Percentiles rank a stretch among this genome's conserved stretches.
phyloP scores from a whole-genome alignment of 2,797 vertebrate genomes.

The Fistularia tabacaria region DNA sequence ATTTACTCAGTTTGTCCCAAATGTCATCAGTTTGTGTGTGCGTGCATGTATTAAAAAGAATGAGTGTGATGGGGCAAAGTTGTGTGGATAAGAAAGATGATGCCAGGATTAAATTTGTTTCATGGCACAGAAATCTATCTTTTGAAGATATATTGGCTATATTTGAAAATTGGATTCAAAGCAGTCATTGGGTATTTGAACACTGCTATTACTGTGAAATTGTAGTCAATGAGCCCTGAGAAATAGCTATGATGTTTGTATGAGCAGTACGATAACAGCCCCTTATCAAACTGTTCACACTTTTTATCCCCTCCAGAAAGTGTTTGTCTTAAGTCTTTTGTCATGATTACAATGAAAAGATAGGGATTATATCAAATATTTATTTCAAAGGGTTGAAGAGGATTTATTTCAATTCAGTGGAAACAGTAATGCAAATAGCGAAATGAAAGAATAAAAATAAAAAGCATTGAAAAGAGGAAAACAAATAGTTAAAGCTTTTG shows the following conservation, averaged over 20 bases:
- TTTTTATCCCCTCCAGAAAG: too few species aligned
- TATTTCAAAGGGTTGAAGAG: too few species aligned
- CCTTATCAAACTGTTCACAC: too few species aligned
- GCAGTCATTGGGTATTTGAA: not conserved
- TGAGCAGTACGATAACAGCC: not conserved
- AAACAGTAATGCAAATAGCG: too few species aligned
- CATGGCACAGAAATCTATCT: not conserved
- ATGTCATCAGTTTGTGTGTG: constrained; percentile 59
- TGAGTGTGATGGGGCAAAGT: not conserved
- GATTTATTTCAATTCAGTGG: too few species aligned
- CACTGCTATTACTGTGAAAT: not conserved
- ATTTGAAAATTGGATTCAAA: too few species aligned
- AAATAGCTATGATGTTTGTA: constrained; percentile 4
- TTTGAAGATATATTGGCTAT: not conserved
- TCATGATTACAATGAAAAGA: too few species aligned
- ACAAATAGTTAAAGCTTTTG: too few species aligned
- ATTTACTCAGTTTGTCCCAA: constrained; percentile 77
- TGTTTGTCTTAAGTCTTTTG: too few species aligned
- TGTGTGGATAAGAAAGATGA: constrained; percentile 23
- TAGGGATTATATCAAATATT: too few species aligned
- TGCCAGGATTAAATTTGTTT: constrained; percentile 31
- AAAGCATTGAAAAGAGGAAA: too few species aligned
- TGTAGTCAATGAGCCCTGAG: not conserved
- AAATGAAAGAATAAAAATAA: too few species aligned
- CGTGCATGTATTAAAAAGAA: not conserved